Base-by-base conservation (phyloP, 2,888 invertebrate species). In the Argyra leucocephala region DNA sequence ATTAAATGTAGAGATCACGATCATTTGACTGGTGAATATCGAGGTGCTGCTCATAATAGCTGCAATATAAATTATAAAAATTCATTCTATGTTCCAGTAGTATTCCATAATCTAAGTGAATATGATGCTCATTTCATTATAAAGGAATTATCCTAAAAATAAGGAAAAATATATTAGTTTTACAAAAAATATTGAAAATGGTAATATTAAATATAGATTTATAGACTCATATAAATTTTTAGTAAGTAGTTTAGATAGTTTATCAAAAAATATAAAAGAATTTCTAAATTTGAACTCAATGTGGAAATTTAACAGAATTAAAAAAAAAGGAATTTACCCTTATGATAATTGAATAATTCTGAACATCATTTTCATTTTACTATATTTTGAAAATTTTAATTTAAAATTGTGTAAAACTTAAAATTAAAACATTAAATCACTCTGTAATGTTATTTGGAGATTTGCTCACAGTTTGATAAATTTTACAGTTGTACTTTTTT, bases 261-360 rank as follows among this genome's bases (percentile, higher is more conserved):
- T 66, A 36, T 61, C n/a, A 22, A 59, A 21, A 36, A 64, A 63
- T 23, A 23, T 64, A 21, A 7, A 15, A 6, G 58, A 58, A 2
- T 21, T 22, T 21, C 37, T 2, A 5, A 22, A 58, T 58, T 58
- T 58, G 21, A 58, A 21, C 7, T 37, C 37, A 37, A 37, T 37
- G 5, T 37, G 37, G 12, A 10, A 37, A 37, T 15, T 15, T 37
- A 37, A 37, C 37, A 10, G 37, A 37, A 37, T 15, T 15, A 15
- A 5, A 37, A 37, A 71, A 37, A 74, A 74, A 67, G 74, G 73
- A 1, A 69, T 76, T 22, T 74, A 75, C 66, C 74, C 74, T 3
- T n/a, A n/a, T n/a, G n/a, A n/a, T n/a, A n/a, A n/a, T n/a, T n/a
- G n/a, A n/a, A n/a, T n/a, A n/a, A n/a, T n/a, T n/a, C n/a, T n/a